Evolutionary conservation across 2,113 vertebrate genomes (phyloP), one percentile per base, ranked within the genome.

Genomic region (Odobenus rosmarus): DNA sequence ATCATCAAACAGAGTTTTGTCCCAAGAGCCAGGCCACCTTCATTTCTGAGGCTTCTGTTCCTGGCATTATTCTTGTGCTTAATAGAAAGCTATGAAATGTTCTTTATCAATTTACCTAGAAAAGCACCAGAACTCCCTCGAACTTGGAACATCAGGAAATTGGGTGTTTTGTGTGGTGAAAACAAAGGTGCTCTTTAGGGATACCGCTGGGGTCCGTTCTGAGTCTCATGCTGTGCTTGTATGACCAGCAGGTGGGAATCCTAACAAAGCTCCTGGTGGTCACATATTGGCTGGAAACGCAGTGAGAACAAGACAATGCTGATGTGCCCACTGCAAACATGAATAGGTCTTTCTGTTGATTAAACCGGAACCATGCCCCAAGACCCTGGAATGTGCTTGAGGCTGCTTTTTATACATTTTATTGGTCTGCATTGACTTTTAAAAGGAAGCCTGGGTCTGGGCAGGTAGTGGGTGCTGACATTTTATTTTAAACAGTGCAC

Each of bases 341-440:
- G 92, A 93, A 88, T 12, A 92, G 97, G 95, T 85, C 92, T 95
- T 97, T 67, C 61, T 95, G 39, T 61, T 86, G 83, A 49, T 67
- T 36, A 93, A 96, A 95, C 12, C 64, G 91, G 92, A 97, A 85
- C 80, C 84, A 57, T 82, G 93, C 74, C 83, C 81, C 69, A 64
- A 81, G 39, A 72, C 93, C 96, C 97, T 69, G 93, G 36, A 49
- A 55, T 23, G 62, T 76, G 84, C 39, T 97, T 15, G 67, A 23
- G 95, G 31, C 96, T 97, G 95, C 80, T 72, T 98, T 97, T 95
- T 91, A 80, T 24, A 55, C 42, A 79, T 76, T 24, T 88, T 97
- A 92, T 92, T 93, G 96, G 67, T 92, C 91, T 55, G 55, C 26
- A 62, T 36, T 74, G 71, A 62, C 16, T 62, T 91, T 72, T 81